Percentiles rank a stretch among this genome's conserved stretches.
phyloP scores from a whole-genome alignment of 2,113 vertebrate genomes.

The Nesoenas mayeri region DNA sequence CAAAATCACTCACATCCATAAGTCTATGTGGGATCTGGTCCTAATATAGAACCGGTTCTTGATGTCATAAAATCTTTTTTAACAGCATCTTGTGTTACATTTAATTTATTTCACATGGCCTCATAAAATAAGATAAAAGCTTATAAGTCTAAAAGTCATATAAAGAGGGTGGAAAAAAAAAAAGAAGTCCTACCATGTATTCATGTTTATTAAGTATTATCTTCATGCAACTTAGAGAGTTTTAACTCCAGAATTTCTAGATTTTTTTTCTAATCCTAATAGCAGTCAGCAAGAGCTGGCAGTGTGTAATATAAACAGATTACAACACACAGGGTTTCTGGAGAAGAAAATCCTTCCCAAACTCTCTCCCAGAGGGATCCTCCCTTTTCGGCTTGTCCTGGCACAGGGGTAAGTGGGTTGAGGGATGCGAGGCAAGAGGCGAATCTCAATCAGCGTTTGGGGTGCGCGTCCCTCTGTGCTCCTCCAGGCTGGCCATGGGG shows the following conservation, averaged over 20 bases:
- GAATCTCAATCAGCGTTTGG: neutral
- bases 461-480: neutral
- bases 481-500: neutral
- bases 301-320: neutral
- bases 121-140: constrained; percentile 79
- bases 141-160: constrained; percentile 71
- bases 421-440: neutral
- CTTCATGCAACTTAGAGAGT: neutral
- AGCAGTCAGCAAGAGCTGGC: neutral
- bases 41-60: constrained; percentile 78
- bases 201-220: constrained; percentile 57
- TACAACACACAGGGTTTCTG: neutral
- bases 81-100: constrained; percentile 79
- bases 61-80: constrained; percentile 79
- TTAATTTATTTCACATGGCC: constrained; percentile 77
- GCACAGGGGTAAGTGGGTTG: neutral
- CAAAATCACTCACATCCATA: constrained; percentile 27
- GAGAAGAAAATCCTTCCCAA: neutral
- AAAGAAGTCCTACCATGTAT: constrained; percentile 55
- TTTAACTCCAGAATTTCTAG: constrained; percentile 46
- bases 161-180: constrained; percentile 52
- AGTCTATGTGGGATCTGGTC: constrained; percentile 54
- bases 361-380: neutral
- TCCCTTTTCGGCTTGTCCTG: neutral
- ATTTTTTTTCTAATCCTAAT: neutral